Evolutionary conservation across 2,797 vertebrate genomes (phyloP), one percentile per base, ranked within the genome.

Genomic region (Xyrichtys novacula): DNA sequence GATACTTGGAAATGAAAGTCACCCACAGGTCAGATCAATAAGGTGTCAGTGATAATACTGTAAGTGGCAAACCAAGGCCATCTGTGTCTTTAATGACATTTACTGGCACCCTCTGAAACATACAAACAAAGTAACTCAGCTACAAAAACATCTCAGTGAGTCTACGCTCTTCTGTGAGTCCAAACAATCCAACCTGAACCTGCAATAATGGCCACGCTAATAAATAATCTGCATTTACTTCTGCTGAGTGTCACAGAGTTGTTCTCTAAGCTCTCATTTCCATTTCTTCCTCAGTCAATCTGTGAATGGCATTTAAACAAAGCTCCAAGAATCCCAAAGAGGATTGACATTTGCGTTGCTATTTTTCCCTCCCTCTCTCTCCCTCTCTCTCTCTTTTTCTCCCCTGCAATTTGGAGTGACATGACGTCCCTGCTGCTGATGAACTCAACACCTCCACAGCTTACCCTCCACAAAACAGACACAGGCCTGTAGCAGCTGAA

Each of bases 301-400:
- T 80, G 76, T 85, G 77, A 88, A 48, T 90, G 77, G 69, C 85
- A 87, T 88, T 91, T 76, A 81, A 89, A 82, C 71, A 86, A 85
- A 84, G 79, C 83, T 67, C 65, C 40, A 39, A 65, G 73, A 62
- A 69, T 74, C 47, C 75, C 74, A 22, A 22, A 83, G 83, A 80
- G 73, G 68, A 53, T 0, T 77, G 83, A 73, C 79, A 75, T 87
- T 88, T 87, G 55, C 17, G 16, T 68, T 58, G 58, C 28, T 49
- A 29, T 46, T 23, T 46, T 83, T 71, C 56, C 54, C 40, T 59
- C 54, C 40, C 52, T 38, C 11, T 3, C 11, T 32, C 11, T 32
- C 7, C 11, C 31, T 10, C 32, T 69, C 11, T 34, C 32, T 56
- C 55, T 44, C 52, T 63, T 56, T 40, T 7, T 4, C 26, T 72